These are phyloP conservation scores for Gymnocephalus cernua DNA, from an alignment of 2,113 vertebrate genomes.

Conservation along the genomic window DNA sequence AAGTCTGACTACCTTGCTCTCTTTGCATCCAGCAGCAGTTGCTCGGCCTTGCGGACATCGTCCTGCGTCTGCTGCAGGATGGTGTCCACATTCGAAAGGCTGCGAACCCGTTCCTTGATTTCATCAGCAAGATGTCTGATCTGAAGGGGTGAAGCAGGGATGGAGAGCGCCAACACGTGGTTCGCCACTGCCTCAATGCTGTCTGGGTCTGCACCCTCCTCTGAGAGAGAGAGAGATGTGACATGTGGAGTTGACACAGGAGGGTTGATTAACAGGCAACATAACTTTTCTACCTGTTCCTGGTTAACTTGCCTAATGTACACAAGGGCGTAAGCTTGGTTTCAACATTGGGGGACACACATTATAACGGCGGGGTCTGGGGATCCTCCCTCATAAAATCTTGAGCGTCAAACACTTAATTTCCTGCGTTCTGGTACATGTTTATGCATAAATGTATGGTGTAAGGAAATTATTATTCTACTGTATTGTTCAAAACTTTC, in stretches of 20 bases:
- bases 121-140: slow-evolving; percentile 91
- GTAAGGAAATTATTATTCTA: too few relatives aligned
- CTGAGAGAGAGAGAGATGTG: slow-evolving; percentile 74
- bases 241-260: neutral
- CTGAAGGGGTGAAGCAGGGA: slow-evolving; percentile 93
- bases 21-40: slow-evolving; percentile 91
- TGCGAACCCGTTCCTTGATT: slow-evolving; percentile 92
- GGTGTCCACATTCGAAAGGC: slow-evolving; percentile 92
- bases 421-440: too few relatives aligned
- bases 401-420: too few relatives aligned
- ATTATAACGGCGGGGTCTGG: too few relatives aligned
- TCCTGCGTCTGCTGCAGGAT: slow-evolving; percentile 91
- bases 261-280: neutral
- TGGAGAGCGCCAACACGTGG: slow-evolving; percentile 92
- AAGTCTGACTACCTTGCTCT: slow-evolving; percentile 86
- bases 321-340: too few relatives aligned
- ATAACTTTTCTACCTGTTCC: neutral
- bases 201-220: slow-evolving; percentile 96
- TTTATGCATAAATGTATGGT: too few relatives aligned
- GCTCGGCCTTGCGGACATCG: slow-evolving; percentile 89
- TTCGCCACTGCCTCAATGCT: slow-evolving; percentile 95
- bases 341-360: too few relatives aligned
- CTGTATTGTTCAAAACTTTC: too few relatives aligned
- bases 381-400: too few relatives aligned
- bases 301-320: neutral